Evolutionary conservation across 2,888 invertebrate species (phyloP).

Genomic region (Cylindroiulus punctatus): DNA sequence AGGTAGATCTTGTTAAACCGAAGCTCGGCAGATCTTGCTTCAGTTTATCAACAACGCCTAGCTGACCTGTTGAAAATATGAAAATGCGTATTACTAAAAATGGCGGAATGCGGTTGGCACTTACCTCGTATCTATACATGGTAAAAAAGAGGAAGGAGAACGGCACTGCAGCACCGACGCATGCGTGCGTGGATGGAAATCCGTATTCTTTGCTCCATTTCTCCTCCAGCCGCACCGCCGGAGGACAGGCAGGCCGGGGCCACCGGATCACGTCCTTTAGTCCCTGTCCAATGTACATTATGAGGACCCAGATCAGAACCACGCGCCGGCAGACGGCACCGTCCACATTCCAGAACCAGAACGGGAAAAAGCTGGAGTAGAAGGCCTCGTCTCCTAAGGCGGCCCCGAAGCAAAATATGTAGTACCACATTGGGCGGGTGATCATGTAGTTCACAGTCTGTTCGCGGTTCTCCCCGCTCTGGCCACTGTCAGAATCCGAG

Average conservation of each 20-base stretch:
- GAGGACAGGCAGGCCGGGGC: slow-evolving; percentile 85
- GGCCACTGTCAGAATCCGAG: slow-evolving; percentile 52
- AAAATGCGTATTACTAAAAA: background rate
- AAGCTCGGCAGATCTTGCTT: too few relatives aligned
- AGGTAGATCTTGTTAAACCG: too few relatives aligned
- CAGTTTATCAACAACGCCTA: background rate
- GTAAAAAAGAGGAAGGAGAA: slow-evolving; percentile 85
- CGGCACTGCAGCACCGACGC: slow-evolving; percentile 89
- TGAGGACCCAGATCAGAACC: slow-evolving; percentile 81
- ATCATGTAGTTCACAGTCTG: slow-evolving; percentile 54
- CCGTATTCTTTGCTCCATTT: slow-evolving; percentile 94
- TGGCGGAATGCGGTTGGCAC: background rate
- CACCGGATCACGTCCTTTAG: slow-evolving; percentile 87
- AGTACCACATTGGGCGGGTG: slow-evolving; percentile 82
- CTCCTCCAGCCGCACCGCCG: slow-evolving; percentile 82
- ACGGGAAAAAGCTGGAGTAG: slow-evolving; percentile 90
- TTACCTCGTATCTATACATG: slow-evolving; percentile 77
- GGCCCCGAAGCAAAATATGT: slow-evolving; percentile 84
- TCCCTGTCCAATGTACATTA: slow-evolving; percentile 88
- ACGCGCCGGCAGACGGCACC: slow-evolving; percentile 85
- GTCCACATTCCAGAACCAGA: slow-evolving; percentile 95
- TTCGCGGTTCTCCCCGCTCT: background rate
- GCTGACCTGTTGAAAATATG: background rate
- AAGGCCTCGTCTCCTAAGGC: slow-evolving; percentile 90
- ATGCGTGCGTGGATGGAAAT: slow-evolving; percentile 95